phyloP scores from a whole-genome alignment of 2,888 invertebrate genomes.

The Caenorhabditis virilis region DNA sequence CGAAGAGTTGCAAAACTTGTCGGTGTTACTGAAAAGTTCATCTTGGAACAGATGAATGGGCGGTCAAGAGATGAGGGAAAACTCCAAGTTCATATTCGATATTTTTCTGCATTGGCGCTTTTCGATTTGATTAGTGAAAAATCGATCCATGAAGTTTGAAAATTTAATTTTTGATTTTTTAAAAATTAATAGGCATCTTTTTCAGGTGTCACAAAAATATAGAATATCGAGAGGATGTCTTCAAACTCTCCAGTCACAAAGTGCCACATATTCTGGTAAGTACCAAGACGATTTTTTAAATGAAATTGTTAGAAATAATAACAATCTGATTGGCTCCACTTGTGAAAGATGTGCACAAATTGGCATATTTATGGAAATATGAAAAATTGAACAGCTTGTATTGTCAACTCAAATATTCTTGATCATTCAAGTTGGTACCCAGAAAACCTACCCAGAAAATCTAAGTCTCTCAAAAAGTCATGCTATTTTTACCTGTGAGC shows the following conservation, averaged over 20 bases:
- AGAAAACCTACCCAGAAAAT: too few relatives aligned
- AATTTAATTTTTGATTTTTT: slow-evolving; percentile 1
- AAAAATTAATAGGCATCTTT: slow-evolving; percentile 4
- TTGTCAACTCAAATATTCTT: background rate
- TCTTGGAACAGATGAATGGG: slow-evolving; percentile 74
- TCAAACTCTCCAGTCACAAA: slow-evolving; percentile 90
- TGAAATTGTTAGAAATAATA: background rate
- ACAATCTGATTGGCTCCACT: background rate
- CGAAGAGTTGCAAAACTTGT: slow-evolving; percentile 85
- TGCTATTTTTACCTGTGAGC: too few relatives aligned
- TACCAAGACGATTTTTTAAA: background rate
- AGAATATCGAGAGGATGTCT: slow-evolving; percentile 85
- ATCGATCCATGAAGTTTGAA: slow-evolving; percentile 77
- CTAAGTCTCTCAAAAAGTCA: too few relatives aligned
- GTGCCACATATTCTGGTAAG: slow-evolving; percentile 88
- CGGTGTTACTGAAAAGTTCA: slow-evolving; percentile 84
- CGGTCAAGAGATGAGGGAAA: slow-evolving; percentile 4
- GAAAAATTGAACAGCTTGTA: background rate
- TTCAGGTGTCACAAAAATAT: slow-evolving; percentile 77
- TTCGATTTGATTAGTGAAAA: slow-evolving; percentile 91
- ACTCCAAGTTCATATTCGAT: slow-evolving; percentile 69
- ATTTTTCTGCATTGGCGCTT: slow-evolving; percentile 81
- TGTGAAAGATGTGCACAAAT: background rate
- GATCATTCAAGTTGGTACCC: too few relatives aligned
- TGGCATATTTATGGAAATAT: background rate